Evolutionary conservation across 2,113 vertebrate species (phyloP).

Genomic region (Jaculus jaculus): DNA sequence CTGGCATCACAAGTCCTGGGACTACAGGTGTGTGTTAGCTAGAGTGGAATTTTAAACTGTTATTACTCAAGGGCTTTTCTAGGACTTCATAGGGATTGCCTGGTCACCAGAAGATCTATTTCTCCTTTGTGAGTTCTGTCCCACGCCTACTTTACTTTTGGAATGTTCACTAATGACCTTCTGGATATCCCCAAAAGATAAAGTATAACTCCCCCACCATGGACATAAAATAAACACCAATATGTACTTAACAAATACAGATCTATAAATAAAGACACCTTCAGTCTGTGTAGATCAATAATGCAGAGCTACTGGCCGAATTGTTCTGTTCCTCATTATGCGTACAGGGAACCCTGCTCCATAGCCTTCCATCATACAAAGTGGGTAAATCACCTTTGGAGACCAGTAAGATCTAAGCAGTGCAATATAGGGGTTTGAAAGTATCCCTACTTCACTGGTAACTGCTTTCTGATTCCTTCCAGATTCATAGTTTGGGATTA

Average conservation of each 20-base stretch:
- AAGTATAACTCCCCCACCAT: background rate
- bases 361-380: background rate
- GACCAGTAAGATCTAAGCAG: background rate
- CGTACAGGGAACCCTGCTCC: background rate
- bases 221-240: background rate
- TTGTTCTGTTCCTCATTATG: background rate
- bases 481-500: background rate
- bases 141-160: background rate
- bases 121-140: background rate
- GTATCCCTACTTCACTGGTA: background rate
- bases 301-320: background rate
- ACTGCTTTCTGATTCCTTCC: background rate
- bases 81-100: background rate
- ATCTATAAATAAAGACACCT: background rate
- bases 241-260: background rate
- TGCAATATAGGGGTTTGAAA: background rate
- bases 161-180: background rate
- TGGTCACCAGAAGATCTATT: background rate
- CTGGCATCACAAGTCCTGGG: too few species aligned
- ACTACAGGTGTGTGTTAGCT: background rate
- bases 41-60: background rate
- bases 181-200: background rate
- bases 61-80: constrained; percentile 22
- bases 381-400: background rate
- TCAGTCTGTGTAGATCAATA: background rate